Evolutionary conservation across 2,888 invertebrate species (phyloP).

Genomic region (Seira musarum): DNA sequence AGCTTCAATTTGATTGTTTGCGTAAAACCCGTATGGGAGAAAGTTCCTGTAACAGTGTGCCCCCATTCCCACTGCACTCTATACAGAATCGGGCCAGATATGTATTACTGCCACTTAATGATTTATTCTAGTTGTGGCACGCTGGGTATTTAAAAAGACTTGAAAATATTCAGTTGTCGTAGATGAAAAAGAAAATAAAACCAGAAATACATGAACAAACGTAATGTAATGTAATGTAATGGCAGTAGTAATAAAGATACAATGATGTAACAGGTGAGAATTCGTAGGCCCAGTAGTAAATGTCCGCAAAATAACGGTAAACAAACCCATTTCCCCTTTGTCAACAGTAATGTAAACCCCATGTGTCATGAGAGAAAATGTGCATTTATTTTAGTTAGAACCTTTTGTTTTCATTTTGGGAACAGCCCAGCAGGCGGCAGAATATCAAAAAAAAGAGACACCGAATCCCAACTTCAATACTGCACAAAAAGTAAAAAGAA

Average conservation of each 20-base stretch:
- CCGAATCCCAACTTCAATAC: not conserved
- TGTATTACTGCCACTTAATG: not conserved
- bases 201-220: not conserved
- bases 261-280: not conserved
- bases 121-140: not conserved
- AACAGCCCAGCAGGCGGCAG: not conserved
- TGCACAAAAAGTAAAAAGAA: too few relatives aligned
- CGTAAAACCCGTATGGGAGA: not conserved
- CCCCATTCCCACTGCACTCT: not conserved
- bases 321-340: not conserved
- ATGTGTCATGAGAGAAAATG: not conserved
- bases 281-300: not conserved
- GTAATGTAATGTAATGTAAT: not conserved
- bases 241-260: too few relatives aligned
- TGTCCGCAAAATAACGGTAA: not conserved
- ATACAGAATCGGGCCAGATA: too few relatives aligned
- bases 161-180: not conserved
- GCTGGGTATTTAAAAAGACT: not conserved
- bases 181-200: not conserved
- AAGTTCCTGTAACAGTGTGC: not conserved
- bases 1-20: not conserved
- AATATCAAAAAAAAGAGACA: not conserved
- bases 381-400: not conserved
- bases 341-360: not conserved
- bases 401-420: slow-evolving; percentile 7